Percentiles rank a stretch among this genome's conserved stretches.
phyloP scores from a whole-genome alignment of 2,797 vertebrate genomes.

The Rhinichthys osculus region DNA sequence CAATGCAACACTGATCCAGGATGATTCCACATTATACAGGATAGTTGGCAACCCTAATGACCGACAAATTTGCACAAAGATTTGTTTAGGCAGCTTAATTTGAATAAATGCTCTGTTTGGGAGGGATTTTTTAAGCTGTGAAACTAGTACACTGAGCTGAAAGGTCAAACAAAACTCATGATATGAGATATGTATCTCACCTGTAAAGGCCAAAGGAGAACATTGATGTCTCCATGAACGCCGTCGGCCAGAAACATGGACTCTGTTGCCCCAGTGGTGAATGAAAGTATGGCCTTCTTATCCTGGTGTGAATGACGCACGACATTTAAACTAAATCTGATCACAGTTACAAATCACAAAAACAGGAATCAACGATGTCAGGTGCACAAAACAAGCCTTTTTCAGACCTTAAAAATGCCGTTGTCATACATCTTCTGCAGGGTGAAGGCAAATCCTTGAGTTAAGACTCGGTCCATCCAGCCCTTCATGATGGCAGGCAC shows the following conservation, averaged over 20 bases:
- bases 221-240: slow-evolving; percentile 82
- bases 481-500: slow-evolving; percentile 91
- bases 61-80: neutral
- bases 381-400: neutral
- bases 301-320: slow-evolving; percentile 68
- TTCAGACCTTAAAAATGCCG: slow-evolving; percentile 84
- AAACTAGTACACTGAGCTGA: neutral
- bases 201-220: slow-evolving; percentile 89
- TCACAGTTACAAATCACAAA: neutral
- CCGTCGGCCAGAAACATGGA: slow-evolving; percentile 77
- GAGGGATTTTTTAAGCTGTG: neutral
- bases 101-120: neutral
- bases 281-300: slow-evolving; percentile 87
- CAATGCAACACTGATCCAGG: neutral
- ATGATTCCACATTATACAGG: neutral
- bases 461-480: slow-evolving; percentile 89
- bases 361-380: neutral
- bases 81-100: neutral
- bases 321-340: neutral
- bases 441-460: slow-evolving; percentile 86
- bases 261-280: slow-evolving; percentile 82
- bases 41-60: fast-evolving
- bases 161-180: neutral
- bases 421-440: slow-evolving; percentile 77
- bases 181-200: slow-evolving; percentile 67